Conservation (phyloP, 2,797 vertebrate species). For the Hapalemur alaotrensis region DNA sequence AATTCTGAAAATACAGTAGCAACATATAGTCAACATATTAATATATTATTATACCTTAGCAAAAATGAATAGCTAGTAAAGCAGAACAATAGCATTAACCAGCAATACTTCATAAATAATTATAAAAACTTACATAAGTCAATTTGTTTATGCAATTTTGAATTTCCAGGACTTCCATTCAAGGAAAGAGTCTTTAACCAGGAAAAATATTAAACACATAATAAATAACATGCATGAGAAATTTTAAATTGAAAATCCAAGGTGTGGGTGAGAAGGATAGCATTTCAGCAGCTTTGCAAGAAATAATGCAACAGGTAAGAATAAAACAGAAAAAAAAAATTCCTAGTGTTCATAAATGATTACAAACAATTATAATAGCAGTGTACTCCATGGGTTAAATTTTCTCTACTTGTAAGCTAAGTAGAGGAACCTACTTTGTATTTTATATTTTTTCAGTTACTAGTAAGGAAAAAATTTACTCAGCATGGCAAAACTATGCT, state of each 20-base stretch:
- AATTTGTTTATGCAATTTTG: not conserved
- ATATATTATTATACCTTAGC: not conserved
- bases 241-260: not conserved
- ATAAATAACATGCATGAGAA: not conserved
- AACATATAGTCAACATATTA: not conserved
- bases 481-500: not conserved
- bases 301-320: not conserved
- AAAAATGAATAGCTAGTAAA: constrained; percentile 7
- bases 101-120: not conserved
- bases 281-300: not conserved
- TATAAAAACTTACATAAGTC: not conserved
- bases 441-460: constrained; percentile 42
- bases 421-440: not conserved
- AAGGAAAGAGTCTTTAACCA: not conserved
- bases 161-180: not conserved
- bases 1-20: not conserved
- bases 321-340: not conserved
- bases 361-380: not conserved
- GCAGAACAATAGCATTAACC: not conserved
- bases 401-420: not conserved
- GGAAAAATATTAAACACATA: not conserved
- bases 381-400: not conserved
- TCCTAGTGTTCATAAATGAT: not conserved
- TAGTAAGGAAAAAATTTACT: constrained; percentile 20
- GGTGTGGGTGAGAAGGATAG: not conserved